phyloP scores from a whole-genome alignment of 2,888 invertebrate species.

The Caenorhabditis doughertyi region DNA sequence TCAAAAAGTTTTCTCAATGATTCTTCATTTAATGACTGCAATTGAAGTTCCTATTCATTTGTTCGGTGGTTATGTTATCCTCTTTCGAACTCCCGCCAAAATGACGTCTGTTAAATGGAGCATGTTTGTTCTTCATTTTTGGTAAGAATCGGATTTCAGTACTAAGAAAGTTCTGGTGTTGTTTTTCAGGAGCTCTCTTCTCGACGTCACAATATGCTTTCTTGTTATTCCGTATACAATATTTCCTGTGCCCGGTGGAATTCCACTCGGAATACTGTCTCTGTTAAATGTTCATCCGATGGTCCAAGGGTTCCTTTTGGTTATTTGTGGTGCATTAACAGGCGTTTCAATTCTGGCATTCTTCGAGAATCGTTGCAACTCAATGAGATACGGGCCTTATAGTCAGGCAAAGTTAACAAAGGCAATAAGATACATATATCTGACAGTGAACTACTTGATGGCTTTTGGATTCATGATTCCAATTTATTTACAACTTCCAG shows the following conservation, averaged over 20 bases:
- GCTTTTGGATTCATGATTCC: slow-evolving; percentile 34
- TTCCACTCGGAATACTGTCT: slow-evolving; percentile 27
- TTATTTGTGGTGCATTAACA: slow-evolving; percentile 19
- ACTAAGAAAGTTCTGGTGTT: neutral
- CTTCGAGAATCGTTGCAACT: slow-evolving; percentile 28
- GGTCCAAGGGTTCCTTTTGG: slow-evolving; percentile 27
- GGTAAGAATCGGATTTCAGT: slow-evolving; percentile 10
- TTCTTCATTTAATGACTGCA: slow-evolving; percentile 16
- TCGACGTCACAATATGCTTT: slow-evolving; percentile 29
- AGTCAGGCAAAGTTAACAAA: slow-evolving; percentile 3
- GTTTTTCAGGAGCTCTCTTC: slow-evolving; percentile 30
- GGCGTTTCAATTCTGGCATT: slow-evolving; percentile 40
- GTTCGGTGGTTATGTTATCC: slow-evolving; percentile 31
- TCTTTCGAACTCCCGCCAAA: slow-evolving; percentile 30
- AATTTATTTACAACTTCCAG: slow-evolving; percentile 27
- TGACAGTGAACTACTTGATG: slow-evolving; percentile 14
- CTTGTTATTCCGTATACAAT: slow-evolving; percentile 43
- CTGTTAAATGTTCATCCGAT: slow-evolving; percentile 2
- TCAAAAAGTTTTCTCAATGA: neutral
- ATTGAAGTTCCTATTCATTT: slow-evolving; percentile 38
- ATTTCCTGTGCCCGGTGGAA: slow-evolving; percentile 28
- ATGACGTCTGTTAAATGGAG: slow-evolving; percentile 43
- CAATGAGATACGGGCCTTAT: slow-evolving; percentile 42
- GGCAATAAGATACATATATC: neutral
- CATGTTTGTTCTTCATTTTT: slow-evolving; percentile 44